Base-by-base conservation (phyloP, 2,797 vertebrate genomes). In the Brotula barbata region DNA sequence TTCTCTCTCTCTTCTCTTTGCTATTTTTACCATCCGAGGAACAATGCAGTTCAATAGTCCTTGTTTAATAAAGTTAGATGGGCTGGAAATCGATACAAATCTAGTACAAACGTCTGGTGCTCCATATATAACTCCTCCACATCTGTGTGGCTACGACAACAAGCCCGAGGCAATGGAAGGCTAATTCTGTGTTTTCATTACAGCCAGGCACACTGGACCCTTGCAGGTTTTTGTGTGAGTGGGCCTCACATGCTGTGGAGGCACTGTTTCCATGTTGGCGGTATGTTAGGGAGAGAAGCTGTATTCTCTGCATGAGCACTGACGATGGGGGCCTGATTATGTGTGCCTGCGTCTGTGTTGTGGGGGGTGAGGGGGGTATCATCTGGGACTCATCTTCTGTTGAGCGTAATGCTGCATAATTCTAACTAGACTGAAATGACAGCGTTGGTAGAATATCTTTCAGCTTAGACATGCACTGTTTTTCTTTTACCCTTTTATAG, bases 121-220 rank as follows among this genome's bases (percentile, higher is more conserved):
- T 58, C 40, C 42, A 33, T 33, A 40, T 25, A 0, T 41, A 34
- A 36, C 44, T 59, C 49, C 14, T 50, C 44, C 77, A 84, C 73
- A 84, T 79, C 67, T 85, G 84, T 52, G 64, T 34, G 72, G 70
- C 70, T 74, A 74, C 33, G 43, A 78, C 68, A 81, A 73, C 71
- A 73, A 68, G 72, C 75, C 49, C 0, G 19, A 59, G 63, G 68
- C 74, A 33, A 33, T 61, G 23, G 20, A 40, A 63, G 13, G 53
- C 48, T 55, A 5, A 41, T 1, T 23, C 64, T 36, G 50, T 79
- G 71, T 75, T 85, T 80, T 78, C 17, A 62, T 56, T 79, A 47
- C 39, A 45, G 48, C 3, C 33, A 71, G 48, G 66, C 66, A 37
- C 44, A 63, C 6, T 16, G 69, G 73, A 79, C 75, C 77, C 82